Percentiles rank a stretch among this genome's conserved stretches.
These are phyloP conservation scores for Axea sp. DNA, from an alignment of 2,888 invertebrate genomes.

Conservation along the genomic window DNA sequence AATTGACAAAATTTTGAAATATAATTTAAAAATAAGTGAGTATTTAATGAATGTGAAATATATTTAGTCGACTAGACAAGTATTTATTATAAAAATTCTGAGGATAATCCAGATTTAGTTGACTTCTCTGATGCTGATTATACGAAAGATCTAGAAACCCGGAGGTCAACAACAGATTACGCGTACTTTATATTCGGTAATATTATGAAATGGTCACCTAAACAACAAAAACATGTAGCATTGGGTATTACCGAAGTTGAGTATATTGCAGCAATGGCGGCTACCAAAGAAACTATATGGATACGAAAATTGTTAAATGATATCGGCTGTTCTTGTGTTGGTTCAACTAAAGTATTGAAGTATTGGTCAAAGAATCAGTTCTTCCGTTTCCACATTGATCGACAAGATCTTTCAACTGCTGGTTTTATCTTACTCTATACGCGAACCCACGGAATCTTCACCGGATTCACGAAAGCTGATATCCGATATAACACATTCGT, in stretches of 20 bases:
- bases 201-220: slow-evolving; percentile 15
- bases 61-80: slow-evolving; percentile 36
- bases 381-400: too few relatives aligned
- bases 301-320: slow-evolving; percentile 18
- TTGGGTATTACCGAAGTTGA: slow-evolving; percentile 23
- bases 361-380: too few relatives aligned
- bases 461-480: too few relatives aligned
- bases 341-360: slow-evolving; percentile 2
- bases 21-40: slow-evolving; percentile 20
- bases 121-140: slow-evolving; percentile 56
- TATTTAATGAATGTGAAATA: slow-evolving; percentile 15
- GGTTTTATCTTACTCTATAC: too few relatives aligned
- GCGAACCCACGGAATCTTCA: too few relatives aligned
- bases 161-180: slow-evolving; percentile 55
- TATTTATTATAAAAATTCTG: slow-evolving; percentile 30
- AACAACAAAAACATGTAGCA: slow-evolving; percentile 19
- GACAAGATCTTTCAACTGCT: too few relatives aligned
- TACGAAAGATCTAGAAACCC: slow-evolving; percentile 46
- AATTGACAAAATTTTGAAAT: slow-evolving; percentile 51
- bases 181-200: slow-evolving; percentile 34
- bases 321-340: slow-evolving; percentile 6
- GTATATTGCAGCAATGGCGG: slow-evolving; percentile 10
- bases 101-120: background rate
- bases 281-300: slow-evolving; percentile 13
- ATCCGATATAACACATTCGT: too few relatives aligned